These are phyloP conservation scores for Ibidorhyncha struthersii DNA, from an alignment of 2,113 vertebrate genomes.

Conservation along the genomic window DNA sequence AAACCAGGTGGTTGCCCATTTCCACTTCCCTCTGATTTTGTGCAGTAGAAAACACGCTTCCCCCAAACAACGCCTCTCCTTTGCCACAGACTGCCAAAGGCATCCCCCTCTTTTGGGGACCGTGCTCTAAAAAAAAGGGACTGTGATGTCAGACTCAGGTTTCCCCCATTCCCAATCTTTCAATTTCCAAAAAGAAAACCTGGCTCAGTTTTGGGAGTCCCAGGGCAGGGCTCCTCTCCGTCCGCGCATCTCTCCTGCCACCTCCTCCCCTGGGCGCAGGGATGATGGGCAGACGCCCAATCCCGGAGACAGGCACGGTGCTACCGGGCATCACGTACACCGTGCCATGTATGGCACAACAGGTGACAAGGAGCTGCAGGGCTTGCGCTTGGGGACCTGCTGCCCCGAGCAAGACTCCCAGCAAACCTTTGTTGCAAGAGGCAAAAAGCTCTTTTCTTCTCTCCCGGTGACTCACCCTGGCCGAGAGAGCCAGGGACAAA, in stretches of 20 bases:
- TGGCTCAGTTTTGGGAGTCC: neutral
- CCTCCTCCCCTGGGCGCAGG: neutral
- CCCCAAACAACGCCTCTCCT: neutral
- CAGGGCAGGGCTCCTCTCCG: neutral
- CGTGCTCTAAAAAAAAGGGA: neutral
- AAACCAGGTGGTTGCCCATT: neutral
- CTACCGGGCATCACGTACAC: rapidly evolving
- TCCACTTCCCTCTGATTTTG: neutral
- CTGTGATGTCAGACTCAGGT: rapidly evolving
- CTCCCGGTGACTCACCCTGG: neutral
- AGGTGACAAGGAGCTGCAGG: neutral
- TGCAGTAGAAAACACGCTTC: neutral
- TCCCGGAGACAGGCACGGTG: rapidly evolving
- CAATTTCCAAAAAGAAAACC: neutral
- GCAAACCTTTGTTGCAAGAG: neutral
- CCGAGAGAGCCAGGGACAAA: neutral
- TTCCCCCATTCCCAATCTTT: neutral
- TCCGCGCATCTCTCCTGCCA: neutral
- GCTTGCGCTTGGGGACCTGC: rapidly evolving
- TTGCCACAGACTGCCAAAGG: neutral
- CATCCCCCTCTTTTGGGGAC: neutral
- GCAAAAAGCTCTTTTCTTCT: conserved; percentile 35
- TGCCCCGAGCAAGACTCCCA: rapidly evolving
- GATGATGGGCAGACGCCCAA: neutral
- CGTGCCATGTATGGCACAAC: rapidly evolving